A percentile compares a stretch with the other conserved stretches of the same genome.
phyloP scores from a whole-genome alignment of 2,888 invertebrate genomes.

The Opisthograptis luteolata region DNA sequence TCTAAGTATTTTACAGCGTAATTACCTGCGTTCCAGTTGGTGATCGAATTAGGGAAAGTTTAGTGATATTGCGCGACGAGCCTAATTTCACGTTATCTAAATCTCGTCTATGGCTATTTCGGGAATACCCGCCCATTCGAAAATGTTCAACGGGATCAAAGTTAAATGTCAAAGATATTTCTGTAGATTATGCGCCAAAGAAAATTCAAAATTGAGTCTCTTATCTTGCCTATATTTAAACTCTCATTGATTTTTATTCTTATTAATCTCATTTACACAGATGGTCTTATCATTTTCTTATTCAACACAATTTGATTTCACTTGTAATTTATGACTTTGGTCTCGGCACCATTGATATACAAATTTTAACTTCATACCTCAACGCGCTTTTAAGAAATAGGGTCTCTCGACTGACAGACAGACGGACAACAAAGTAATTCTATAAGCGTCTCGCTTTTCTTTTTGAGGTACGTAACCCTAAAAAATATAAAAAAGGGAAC shows the following conservation, averaged over 20 bases:
- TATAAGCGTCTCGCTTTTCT: too few species aligned
- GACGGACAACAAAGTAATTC: too few species aligned
- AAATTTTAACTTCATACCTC: too few species aligned
- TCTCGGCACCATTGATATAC: too few species aligned
- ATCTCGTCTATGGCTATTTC: constrained; percentile 6
- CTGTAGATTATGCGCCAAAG: background rate
- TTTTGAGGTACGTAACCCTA: too few species aligned
- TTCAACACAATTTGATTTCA: too few species aligned
- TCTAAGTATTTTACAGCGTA: constrained; percentile 40
- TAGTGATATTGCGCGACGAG: constrained; percentile 12
- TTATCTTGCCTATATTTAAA: background rate
- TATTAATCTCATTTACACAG: too few species aligned
- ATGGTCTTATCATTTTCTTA: too few species aligned
- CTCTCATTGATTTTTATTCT: background rate
- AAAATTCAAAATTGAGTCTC: background rate
- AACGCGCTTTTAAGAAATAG: too few species aligned
- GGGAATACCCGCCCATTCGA: background rate
- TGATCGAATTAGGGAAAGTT: constrained; percentile 24
- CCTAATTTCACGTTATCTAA: constrained; percentile 17
- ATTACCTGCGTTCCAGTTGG: constrained; percentile 34
- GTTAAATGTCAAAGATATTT: background rate
- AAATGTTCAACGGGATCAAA: background rate
- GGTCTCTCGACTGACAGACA: too few species aligned
- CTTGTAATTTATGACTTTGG: too few species aligned
- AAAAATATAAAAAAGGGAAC: too few species aligned